phyloP scores from a whole-genome alignment of 2,797 vertebrate genomes.

The Poeciliopsis gracilis region DNA sequence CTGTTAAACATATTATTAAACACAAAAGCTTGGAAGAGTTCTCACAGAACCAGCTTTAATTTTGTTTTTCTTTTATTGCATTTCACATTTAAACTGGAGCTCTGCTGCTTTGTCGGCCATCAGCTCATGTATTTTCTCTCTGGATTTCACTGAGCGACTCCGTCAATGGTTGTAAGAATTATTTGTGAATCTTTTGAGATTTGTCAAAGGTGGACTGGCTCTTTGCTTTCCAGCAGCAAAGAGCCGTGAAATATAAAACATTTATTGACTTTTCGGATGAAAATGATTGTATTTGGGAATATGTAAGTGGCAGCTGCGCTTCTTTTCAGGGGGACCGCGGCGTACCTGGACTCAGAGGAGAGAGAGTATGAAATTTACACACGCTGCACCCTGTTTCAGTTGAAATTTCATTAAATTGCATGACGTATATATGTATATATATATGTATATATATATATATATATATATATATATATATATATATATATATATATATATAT shows the following conservation, averaged over 20 bases:
- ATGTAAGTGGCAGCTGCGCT: not conserved
- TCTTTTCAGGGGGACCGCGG: constrained; percentile 84
- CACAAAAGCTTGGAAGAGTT: not conserved
- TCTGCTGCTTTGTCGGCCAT: not conserved
- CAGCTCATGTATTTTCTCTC: not conserved
- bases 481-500: too few relatives aligned
- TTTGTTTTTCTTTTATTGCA: not conserved
- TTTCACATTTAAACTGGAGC: not conserved
- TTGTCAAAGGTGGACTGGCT: not conserved
- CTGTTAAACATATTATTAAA: not conserved
- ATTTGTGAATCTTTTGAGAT: not conserved
- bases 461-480: too few relatives aligned
- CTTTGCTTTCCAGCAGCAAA: not conserved
- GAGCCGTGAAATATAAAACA: not conserved
- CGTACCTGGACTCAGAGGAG: constrained; percentile 83
- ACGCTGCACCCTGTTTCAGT: not conserved
- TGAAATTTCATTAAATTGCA: not conserved
- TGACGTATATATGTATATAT: not conserved
- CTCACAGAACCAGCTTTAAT: not conserved
- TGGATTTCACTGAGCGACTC: not conserved
- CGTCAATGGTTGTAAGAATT: not conserved
- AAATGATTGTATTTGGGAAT: constrained; percentile 6
- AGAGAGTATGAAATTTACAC: constrained; percentile 79
- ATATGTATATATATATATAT: not conserved
- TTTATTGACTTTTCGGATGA: not conserved